Conservation (phyloP, 1,140 invertebrate genomes). For the Caenorhabditis brenneri region DNA sequence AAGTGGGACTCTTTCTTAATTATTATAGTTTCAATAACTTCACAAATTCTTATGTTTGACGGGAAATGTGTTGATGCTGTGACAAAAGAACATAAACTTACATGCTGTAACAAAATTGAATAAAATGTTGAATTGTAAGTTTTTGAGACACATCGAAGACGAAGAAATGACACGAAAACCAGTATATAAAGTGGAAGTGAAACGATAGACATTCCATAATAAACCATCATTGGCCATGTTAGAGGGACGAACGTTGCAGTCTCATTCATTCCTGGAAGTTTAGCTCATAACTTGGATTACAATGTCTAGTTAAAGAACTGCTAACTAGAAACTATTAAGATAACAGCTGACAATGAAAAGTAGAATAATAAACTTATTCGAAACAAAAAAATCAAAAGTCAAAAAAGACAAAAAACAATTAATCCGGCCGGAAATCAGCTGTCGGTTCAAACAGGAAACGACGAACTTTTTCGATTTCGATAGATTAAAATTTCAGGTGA, state of each 20-base stretch:
- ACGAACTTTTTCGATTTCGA: neutral
- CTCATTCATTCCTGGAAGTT: neutral
- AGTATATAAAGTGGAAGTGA: neutral
- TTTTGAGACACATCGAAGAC: slow-evolving; percentile 13
- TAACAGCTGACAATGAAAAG: too few relatives aligned
- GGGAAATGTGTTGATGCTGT: neutral
- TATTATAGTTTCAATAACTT: too few relatives aligned
- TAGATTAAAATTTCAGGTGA: neutral
- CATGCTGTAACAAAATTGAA: slow-evolving; percentile 13
- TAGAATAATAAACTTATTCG: neutral
- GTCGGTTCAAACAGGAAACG: neutral
- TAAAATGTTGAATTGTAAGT: neutral
- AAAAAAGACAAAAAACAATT: neutral
- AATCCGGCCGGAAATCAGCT: slow-evolving; percentile 27
- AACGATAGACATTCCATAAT: neutral
- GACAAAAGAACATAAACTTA: neutral
- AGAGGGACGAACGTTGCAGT: neutral
- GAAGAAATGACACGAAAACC: neutral
- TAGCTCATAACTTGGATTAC: too few relatives aligned
- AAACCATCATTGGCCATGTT: slow-evolving; percentile 2
- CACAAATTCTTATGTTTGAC: neutral
- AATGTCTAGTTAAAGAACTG: too few relatives aligned
- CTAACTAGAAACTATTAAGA: too few relatives aligned
- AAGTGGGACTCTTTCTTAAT: too few relatives aligned
- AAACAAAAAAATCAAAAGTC: neutral